Evolutionary conservation across 2,797 vertebrate genomes (phyloP).

Genomic region (Tarsius wallacei): DNA sequence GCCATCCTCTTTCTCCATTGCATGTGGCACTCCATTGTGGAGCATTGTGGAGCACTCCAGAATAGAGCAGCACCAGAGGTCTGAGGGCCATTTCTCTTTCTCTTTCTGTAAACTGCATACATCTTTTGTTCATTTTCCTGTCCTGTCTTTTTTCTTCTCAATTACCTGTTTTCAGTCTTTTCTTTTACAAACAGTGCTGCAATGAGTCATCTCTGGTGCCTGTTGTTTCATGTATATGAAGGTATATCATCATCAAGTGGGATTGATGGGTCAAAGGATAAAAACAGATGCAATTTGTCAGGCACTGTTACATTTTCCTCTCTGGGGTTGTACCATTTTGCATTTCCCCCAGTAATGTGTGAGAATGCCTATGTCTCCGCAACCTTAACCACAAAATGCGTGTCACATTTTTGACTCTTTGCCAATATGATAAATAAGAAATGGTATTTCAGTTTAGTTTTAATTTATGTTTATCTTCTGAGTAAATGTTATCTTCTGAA

Average conservation of each 20-base stretch:
- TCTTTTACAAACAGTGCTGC: not conserved
- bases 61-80: not conserved
- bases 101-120: not conserved
- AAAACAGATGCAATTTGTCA: not conserved
- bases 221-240: not conserved
- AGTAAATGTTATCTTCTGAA: too few species aligned
- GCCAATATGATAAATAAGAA: not conserved
- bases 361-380: not conserved
- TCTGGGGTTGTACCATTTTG: not conserved
- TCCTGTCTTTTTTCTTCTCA: not conserved
- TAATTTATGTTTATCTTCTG: not conserved
- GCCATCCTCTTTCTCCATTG: not conserved
- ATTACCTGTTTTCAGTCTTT: not conserved
- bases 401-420: not conserved
- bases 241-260: not conserved
- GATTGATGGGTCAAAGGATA: not conserved
- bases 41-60: too few species aligned
- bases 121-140: not conserved
- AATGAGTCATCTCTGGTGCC: not conserved
- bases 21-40: rapidly evolving
- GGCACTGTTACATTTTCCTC: not conserved
- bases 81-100: not conserved
- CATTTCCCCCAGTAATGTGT: not conserved
- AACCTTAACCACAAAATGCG: constrained; percentile 4
- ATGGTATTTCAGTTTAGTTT: constrained; percentile 41